phyloP scores from a whole-genome alignment of 1,140 invertebrate genomes.

The Pollicipes pollicipes region DNA sequence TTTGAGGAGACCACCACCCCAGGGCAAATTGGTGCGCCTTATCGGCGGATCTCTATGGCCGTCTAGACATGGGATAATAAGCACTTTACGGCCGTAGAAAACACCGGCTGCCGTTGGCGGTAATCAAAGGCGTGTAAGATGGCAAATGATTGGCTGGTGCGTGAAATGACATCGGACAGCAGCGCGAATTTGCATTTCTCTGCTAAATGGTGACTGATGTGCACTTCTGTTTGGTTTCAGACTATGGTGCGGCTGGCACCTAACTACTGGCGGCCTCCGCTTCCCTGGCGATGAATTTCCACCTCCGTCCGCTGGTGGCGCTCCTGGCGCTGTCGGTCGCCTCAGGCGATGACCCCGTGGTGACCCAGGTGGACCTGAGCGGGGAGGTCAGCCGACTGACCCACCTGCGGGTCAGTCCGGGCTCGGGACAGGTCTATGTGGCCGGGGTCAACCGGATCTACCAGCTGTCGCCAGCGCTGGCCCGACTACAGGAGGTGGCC shows the following conservation, averaged over 20 bases:
- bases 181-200: too few species aligned
- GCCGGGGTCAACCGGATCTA: conserved; percentile 68
- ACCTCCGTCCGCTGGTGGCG: too few species aligned
- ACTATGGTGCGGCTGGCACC: not conserved
- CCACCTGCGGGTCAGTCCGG: conserved; percentile 42
- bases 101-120: too few species aligned
- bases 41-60: not conserved
- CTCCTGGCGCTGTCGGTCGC: not conserved
- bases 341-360: not conserved
- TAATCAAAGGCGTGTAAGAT: too few species aligned
- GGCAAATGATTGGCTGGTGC: not conserved
- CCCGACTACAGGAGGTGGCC: conserved; percentile 43
- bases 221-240: not conserved
- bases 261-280: not conserved
- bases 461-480: conserved; percentile 54
- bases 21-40: not conserved
- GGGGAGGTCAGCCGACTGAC: not conserved
- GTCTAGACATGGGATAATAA: not conserved
- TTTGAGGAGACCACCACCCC: not conserved
- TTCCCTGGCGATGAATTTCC: not conserved
- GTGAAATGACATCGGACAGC: not conserved
- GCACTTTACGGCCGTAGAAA: not conserved
- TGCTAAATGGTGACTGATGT: not conserved
- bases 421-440: conserved; percentile 45
- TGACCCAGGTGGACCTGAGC: not conserved